Conservation (phyloP, 1,140 invertebrate genomes). For the Eupeodes corollae region DNA sequence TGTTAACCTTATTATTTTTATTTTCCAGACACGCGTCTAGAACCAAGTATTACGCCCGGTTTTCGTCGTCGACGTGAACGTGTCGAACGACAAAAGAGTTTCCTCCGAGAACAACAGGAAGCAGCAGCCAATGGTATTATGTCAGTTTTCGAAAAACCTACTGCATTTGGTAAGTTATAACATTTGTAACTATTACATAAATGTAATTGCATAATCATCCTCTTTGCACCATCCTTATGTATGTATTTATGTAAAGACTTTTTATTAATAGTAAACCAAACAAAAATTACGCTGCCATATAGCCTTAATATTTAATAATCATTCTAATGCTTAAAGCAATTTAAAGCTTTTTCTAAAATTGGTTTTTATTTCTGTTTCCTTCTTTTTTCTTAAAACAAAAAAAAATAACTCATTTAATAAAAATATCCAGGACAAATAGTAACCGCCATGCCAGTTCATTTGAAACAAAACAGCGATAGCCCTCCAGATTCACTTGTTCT, state of each 20-base stretch:
- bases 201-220: no score
- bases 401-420: background rate
- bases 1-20: no score
- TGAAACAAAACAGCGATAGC: slow-evolving; percentile 27
- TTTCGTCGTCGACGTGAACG: slow-evolving; percentile 59
- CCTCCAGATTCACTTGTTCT: slow-evolving; percentile 24
- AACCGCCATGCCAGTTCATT: slow-evolving; percentile 32
- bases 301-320: no score
- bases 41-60: slow-evolving; percentile 61
- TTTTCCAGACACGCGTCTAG: background rate
- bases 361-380: no score
- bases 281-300: no score
- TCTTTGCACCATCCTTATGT: no score
- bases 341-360: background rate
- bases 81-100: slow-evolving; percentile 66
- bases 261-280: no score
- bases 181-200: no score
- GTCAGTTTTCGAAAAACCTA: slow-evolving; percentile 39
- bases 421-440: slow-evolving; percentile 30
- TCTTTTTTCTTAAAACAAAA: background rate
- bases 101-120: slow-evolving; percentile 70
- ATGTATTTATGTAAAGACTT: no score
- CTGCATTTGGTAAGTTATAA: slow-evolving; percentile 37
- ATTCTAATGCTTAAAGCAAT: background rate
- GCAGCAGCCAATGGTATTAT: slow-evolving; percentile 43